Percentiles rank a stretch among this genome's conserved stretches.
Evolutionary conservation across 2,113 vertebrate species (phyloP).

Genomic region (Chelonoidis abingdonii): DNA sequence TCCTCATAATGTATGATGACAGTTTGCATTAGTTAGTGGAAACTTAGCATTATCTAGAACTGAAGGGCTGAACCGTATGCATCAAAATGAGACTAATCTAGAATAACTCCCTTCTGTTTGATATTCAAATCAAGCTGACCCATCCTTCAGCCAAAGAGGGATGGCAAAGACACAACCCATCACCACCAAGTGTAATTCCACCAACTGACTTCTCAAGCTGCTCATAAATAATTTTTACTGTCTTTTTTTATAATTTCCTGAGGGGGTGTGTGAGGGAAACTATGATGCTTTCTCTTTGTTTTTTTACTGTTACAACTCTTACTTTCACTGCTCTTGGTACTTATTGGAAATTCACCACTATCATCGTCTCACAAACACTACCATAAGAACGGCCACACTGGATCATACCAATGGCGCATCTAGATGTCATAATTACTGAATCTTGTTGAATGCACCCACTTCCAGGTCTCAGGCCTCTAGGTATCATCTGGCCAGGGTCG

Average conservation of each 20-base stretch:
- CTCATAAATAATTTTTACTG: too few species aligned
- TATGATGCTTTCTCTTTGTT: not conserved
- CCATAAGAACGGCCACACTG: not conserved
- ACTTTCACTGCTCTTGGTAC: not conserved
- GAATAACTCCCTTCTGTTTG: constrained; percentile 16
- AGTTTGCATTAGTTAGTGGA: constrained; percentile 59
- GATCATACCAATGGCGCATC: too few species aligned
- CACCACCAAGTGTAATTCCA: too few species aligned
- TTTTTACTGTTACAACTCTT: not conserved
- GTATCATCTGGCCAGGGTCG: too few species aligned
- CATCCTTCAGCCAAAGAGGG: not conserved
- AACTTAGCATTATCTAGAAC: constrained; percentile 62
- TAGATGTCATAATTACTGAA: too few species aligned
- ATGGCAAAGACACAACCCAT: not conserved
- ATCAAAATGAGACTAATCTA: constrained; percentile 38
- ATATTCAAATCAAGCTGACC: not conserved
- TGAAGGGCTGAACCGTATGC: constrained; percentile 33
- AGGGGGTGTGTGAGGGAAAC: not conserved
- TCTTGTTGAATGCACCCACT: too few species aligned
- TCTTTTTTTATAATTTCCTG: not conserved
- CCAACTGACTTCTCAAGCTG: too few species aligned
- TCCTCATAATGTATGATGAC: constrained; percentile 1
- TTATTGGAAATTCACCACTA: not conserved
- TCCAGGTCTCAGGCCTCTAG: too few species aligned
- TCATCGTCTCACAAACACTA: not conserved